Base-by-base conservation (phyloP, 2,888 invertebrate species). In the Drosophila vallismaia region DNA sequence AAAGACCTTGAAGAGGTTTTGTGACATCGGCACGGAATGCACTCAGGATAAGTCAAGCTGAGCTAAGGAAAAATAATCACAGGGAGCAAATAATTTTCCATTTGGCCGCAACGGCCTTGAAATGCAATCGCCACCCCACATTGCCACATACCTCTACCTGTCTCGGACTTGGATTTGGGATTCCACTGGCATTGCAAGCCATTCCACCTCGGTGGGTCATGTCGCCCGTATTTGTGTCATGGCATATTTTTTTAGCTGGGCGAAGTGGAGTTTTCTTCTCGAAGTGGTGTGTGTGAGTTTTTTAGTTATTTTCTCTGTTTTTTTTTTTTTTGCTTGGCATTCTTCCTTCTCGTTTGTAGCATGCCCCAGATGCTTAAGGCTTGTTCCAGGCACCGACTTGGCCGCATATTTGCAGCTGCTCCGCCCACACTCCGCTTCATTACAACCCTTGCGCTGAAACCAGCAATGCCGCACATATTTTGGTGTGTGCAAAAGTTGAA, bases 381-480 rank as follows among this genome's bases (percentile, higher is more conserved):
- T 60, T 71, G 63, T 62, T 66, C 50, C 50, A 57, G 69, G 66
- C 55, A 59, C 58, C 52, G 67, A 49, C 58, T 51, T 49, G 70
- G 67, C 71, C 48, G 87, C 81, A 86, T 86, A 75, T 71, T 84
- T 81, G 68, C 68, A 55, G 46, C 57, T 56, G 54, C 70, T 60
- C 49, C 51, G 0, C 24, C 53, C 14, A 45, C 28, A 9, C 42
- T 33, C 49, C 57, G 29, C 40, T 26, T 3, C n/a, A 12, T 53
- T 42, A 36, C 10, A 19, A 19, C 26, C 40, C 60, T 12, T n/a
- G 45, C 10, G 19, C 10, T 5, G 10, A 7, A 24, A 19, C 52
- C 72, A 56, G 66, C 63, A 58, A 79, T 87, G 79, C 82, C 62
- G 60, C 73, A 79, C 76, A 79, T 85, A 82, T 79, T 77, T 85